Percentiles rank a stretch among this genome's conserved stretches.
Evolutionary conservation across 2,797 vertebrate species (phyloP).

Genomic region (Euphonia xanthogaster): DNA sequence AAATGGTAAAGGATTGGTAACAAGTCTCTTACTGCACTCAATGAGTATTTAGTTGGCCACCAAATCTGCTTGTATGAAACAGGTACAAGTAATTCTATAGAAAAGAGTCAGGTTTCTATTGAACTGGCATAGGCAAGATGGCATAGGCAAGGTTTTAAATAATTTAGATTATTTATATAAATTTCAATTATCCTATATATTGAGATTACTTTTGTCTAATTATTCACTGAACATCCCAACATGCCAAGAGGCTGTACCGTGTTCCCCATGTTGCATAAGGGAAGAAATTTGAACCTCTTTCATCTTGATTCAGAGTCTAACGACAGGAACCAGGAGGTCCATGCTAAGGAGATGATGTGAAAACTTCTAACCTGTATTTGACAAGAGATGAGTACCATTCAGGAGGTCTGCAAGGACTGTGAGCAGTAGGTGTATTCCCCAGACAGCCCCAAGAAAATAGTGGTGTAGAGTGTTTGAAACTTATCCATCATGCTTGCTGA

Average conservation of each 20-base stretch:
- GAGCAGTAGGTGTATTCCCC: neutral
- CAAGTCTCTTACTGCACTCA: neutral
- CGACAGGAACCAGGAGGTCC: rapidly evolving
- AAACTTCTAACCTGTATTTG: neutral
- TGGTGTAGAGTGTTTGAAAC: neutral
- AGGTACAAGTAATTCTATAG: neutral
- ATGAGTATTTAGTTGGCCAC: neutral
- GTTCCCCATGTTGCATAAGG: neutral
- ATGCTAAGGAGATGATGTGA: neutral
- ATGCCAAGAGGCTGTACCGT: neutral
- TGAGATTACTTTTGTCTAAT: neutral
- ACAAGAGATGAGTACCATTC: neutral
- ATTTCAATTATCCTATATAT: neutral
- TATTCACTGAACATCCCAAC: neutral
- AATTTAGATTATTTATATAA: neutral
- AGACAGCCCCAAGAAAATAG: neutral
- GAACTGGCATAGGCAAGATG: neutral
- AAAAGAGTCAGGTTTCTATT: neutral
- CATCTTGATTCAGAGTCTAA: neutral
- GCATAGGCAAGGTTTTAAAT: neutral
- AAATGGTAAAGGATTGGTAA: neutral
- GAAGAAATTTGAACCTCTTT: neutral
- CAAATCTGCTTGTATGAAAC: neutral
- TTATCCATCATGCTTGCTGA: neutral
- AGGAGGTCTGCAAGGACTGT: neutral